Conservation (phyloP, 2,888 invertebrate species). For the Theodoxus fluviatilis region DNA sequence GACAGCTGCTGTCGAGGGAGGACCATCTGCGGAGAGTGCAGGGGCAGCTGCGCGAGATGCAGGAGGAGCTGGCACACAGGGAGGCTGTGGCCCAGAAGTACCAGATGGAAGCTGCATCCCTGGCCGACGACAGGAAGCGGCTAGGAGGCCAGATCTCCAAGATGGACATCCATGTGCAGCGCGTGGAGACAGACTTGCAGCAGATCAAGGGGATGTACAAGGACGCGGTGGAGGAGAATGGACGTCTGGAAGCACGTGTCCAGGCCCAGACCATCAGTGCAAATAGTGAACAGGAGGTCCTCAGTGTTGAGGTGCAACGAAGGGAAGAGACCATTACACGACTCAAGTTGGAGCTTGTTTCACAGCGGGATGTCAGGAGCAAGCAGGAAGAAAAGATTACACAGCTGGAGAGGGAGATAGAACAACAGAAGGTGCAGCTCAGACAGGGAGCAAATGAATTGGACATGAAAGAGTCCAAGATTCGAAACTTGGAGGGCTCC, state of each 20-base stretch:
- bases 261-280: conserved; percentile 62
- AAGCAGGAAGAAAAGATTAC: conserved; percentile 58
- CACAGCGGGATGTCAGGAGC: conserved; percentile 54
- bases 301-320: conserved; percentile 59
- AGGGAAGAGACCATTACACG: conserved; percentile 59
- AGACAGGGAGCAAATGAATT: conserved; percentile 53
- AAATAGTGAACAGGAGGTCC: conserved; percentile 62
- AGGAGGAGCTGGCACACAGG: conserved; percentile 44
- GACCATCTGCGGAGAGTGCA: conserved; percentile 50
- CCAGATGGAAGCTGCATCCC: conserved; percentile 47
- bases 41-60: conserved; percentile 43
- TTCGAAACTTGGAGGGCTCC: conserved; percentile 52
- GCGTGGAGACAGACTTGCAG: conserved; percentile 54
- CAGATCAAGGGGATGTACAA: conserved; percentile 54
- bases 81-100: conserved; percentile 50
- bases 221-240: conserved; percentile 62
- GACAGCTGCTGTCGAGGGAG: conserved; percentile 54
- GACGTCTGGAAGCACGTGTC: conserved; percentile 60
- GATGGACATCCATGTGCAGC: conserved; percentile 57
- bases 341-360: conserved; percentile 56
- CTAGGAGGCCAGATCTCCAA: conserved; percentile 53
- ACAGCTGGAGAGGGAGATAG: conserved; percentile 53
- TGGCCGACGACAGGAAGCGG: conserved; percentile 49
- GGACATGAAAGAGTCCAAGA: no score
- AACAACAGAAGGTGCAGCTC: conserved; percentile 52